Base-by-base conservation (phyloP, 2,888 invertebrate species). In the Drosophila heteroneura region DNA sequence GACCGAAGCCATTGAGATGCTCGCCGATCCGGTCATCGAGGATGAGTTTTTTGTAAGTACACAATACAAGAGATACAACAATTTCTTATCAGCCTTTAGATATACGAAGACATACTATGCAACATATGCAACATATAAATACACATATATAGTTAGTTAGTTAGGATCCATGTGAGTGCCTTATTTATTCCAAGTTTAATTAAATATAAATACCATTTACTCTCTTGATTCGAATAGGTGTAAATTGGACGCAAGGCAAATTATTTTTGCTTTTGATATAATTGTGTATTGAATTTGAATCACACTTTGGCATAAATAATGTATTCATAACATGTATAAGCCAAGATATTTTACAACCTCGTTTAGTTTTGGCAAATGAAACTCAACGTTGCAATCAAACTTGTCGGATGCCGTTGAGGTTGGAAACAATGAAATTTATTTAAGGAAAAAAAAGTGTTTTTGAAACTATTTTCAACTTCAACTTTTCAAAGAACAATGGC, bases 21-120 rank as follows among this genome's bases (percentile, higher is more conserved):
- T 93, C 16, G 93, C 93, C 64, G 93, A 93, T 92, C 93, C 93
- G n/a, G 93, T 93, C 61, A 92, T 93, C 73, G 93, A 93, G 84
- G 93, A 93, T 86, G 93, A 93, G 79, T 93, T 93, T 85, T 93
- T 93, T 71, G 93, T 93, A 89, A 93, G 93, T 93, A 57, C 57
- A 39, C 16, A 47, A 26, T 28, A 1, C 51, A 28, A 12, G 26
- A 92, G 35, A 57, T 44, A 12, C 44, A 67, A 56, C 60, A 33
- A 49, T 63, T 57, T 65, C 35, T 44, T 62, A 74, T 68, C 74
- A 33, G 26, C 26, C 60, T 51, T 22, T 26, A 70, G 59, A 70
- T 37, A 33, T 30, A 44, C 37, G 3, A 30, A 58, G n/a, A 32
- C 57, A 57, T 3, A 57, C 30, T 39, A 28, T 28, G 28, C 28